A percentile compares a stretch with the other conserved stretches of the same genome.
Conservation (phyloP, 2,113 vertebrate genomes). For the Pimephales promelas region DNA sequence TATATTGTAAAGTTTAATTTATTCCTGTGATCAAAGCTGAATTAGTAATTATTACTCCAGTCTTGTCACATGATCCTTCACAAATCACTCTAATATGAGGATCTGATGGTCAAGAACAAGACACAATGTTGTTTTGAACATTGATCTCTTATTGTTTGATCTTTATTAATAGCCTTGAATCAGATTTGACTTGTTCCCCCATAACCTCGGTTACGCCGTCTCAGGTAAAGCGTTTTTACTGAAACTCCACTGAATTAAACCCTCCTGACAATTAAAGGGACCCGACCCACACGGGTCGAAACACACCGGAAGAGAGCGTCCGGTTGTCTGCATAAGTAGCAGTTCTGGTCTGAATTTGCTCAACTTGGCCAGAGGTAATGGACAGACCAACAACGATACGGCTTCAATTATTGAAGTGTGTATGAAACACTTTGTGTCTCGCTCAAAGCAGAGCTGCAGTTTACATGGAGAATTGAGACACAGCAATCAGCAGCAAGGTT, state of each 20-base stretch:
- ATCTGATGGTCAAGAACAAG: too few relatives aligned
- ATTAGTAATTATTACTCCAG: too few relatives aligned
- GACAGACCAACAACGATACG: conserved; percentile 53
- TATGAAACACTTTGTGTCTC: conserved; percentile 45
- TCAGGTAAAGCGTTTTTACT: neutral
- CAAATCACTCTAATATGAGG: too few relatives aligned
- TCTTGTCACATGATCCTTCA: neutral
- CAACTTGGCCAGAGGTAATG: conserved; percentile 35
- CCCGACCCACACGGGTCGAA: neutral
- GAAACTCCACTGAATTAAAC: neutral
- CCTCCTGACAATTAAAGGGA: neutral
- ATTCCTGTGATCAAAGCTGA: too few relatives aligned
- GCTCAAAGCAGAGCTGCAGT: conserved; percentile 26
- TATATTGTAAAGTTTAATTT: too few relatives aligned
- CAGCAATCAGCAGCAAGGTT: conserved; percentile 38
- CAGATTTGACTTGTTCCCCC: neutral
- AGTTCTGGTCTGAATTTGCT: conserved; percentile 55
- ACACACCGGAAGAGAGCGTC: neutral
- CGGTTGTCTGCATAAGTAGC: conserved; percentile 32
- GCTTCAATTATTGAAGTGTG: conserved; percentile 63
- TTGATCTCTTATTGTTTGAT: too few relatives aligned
- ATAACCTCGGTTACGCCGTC: neutral
- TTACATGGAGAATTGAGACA: conserved; percentile 41
- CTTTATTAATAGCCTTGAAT: too few relatives aligned
- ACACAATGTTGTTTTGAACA: too few relatives aligned